Conservation (phyloP, 2,888 invertebrate genomes). For the Neria commutata region DNA sequence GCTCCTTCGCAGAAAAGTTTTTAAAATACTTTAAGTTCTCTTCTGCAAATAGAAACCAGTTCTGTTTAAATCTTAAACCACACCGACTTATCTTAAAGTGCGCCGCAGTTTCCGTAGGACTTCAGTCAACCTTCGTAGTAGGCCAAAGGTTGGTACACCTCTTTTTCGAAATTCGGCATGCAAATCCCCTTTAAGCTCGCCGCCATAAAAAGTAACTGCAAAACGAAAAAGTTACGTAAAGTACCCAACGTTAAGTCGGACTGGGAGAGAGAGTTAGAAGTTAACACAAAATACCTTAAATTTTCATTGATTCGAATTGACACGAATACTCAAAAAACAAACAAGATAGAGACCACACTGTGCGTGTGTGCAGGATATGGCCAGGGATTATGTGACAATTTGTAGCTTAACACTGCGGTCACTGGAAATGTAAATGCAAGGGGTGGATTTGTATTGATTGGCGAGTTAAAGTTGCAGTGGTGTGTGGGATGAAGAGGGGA, state of each 20-base stretch:
- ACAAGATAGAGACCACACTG: too few species aligned
- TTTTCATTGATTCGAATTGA: not conserved
- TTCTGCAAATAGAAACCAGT: too few species aligned
- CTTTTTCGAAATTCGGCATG: not conserved
- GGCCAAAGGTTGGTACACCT: too few species aligned
- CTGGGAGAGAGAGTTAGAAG: not conserved
- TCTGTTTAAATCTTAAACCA: too few species aligned
- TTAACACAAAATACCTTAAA: not conserved
- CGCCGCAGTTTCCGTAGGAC: too few species aligned
- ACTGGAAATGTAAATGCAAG: not conserved
- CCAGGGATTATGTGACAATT: not conserved
- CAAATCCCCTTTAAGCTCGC: not conserved
- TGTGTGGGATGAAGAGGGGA: too few species aligned
- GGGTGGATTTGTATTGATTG: not conserved
- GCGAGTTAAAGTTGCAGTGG: too few species aligned
- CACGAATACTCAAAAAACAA: not conserved
- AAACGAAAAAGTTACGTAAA: not conserved
- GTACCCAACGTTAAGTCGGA: not conserved
- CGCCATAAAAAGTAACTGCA: not conserved
- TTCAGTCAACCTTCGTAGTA: too few species aligned
- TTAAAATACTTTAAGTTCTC: too few species aligned
- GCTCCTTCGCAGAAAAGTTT: too few species aligned
- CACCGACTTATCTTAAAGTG: too few species aligned
- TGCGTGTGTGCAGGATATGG: too few species aligned
- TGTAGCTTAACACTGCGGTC: not conserved